Evolutionary conservation across 2,888 invertebrate species (phyloP).

Genomic region (Phorcus lineatus): DNA sequence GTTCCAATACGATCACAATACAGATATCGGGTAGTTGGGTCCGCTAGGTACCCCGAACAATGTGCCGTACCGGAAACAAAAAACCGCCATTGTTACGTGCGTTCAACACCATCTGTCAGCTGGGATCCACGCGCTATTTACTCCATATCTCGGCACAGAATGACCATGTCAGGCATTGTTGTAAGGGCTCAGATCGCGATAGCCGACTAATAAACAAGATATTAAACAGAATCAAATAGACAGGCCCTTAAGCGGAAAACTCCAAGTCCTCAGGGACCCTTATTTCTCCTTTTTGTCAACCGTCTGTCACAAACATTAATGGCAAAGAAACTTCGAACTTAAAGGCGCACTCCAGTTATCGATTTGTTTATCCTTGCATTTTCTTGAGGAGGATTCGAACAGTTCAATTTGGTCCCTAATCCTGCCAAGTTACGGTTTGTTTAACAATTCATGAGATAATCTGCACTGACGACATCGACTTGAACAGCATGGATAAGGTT

Average conservation of each 20-base stretch:
- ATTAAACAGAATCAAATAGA: constrained; percentile 40
- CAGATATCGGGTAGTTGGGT: constrained; percentile 33
- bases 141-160: constrained; percentile 25
- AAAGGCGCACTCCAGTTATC: not conserved
- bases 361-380: not conserved
- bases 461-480: too few species aligned
- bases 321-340: not conserved
- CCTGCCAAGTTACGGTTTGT: too few species aligned
- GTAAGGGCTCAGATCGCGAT: constrained; percentile 27
- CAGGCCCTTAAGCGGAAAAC: constrained; percentile 9
- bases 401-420: too few species aligned
- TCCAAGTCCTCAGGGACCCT: constrained; percentile 1
- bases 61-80: constrained; percentile 32
- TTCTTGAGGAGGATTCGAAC: too few species aligned
- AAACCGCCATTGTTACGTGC: constrained; percentile 27
- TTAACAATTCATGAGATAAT: too few species aligned
- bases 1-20: constrained; percentile 34
- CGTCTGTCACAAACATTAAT: not conserved
- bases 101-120: constrained; percentile 45
- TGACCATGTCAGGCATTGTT: constrained; percentile 20
- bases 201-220: constrained; percentile 37
- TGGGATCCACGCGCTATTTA: constrained; percentile 26
- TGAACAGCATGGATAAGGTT: too few species aligned
- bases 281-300: not conserved
- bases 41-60: constrained; percentile 38